Evolutionary conservation across 2,888 invertebrate genomes (phyloP), one percentile per base, ranked within the genome.

Genomic region (Leptinotarsa juncta): DNA sequence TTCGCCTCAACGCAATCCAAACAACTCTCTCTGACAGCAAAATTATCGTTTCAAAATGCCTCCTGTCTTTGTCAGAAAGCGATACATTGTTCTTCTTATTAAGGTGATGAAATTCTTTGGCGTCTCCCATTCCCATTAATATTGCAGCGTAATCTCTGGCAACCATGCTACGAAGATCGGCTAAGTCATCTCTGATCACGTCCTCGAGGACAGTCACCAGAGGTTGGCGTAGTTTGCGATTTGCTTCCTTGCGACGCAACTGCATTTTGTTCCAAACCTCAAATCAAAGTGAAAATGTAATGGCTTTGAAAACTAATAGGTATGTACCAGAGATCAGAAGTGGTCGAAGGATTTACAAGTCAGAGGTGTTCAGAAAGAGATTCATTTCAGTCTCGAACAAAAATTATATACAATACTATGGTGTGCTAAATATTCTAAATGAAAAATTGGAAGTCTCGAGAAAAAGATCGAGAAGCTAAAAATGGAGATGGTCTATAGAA

Each of bases 1-100:
- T 91, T 68, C 92, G 88, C 71, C 90, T 90, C 57, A 93, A 85
- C 26, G 92, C 91, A 77, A 93, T 88, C 92, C 93, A 93, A 51
- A 92, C 90, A 66, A 93, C 90, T 82, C 92, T 90, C 65, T 91
- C 90, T 67, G 91, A 88, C 85, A 93, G 88, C 72, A 90, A 88
- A 65, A 92, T 85, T 20, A 93, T 84, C 10, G 89, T 89, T 85
- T 93, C 93, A 80, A 90, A 90, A 71, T 92, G 85, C 76, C 91
- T 87, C 42, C 92, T 89, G 83, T 93, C 93, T 84, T 91, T 91
- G 80, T 93, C 92, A n/a, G 91, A 90, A 75, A 91, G 85, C 0
- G 92, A 92, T 68, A 87, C 87, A 60, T 90, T 88, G 81, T 90
- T 90, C 79, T 90, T 90, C 73, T 88, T 86, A n/a, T 88, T 86